Evolutionary conservation across 2,888 invertebrate genomes (phyloP).

Genomic region (Sarcophaga carnaria): DNA sequence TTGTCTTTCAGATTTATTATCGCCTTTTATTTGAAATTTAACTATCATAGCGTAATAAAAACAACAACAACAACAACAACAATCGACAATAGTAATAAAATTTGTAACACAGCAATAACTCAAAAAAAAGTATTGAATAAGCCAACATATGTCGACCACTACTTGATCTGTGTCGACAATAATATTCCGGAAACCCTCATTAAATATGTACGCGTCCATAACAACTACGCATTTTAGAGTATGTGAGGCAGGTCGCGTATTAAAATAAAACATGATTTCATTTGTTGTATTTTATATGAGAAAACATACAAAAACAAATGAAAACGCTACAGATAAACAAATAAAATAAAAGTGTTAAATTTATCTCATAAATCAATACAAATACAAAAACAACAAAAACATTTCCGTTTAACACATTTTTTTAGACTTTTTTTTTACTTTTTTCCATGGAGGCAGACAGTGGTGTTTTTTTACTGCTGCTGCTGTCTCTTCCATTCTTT

Average conservation of each 20-base stretch:
- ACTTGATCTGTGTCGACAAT: conserved; percentile 55
- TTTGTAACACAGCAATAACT: conserved; percentile 22
- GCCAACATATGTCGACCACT: conserved; percentile 12
- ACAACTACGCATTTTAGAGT: conserved; percentile 25
- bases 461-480: neutral
- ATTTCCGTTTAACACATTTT: conserved; percentile 56
- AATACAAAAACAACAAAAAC: conserved; percentile 41
- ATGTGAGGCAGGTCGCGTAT: conserved; percentile 54
- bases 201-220: conserved; percentile 30
- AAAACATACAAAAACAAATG: neutral
- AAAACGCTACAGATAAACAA: conserved; percentile 14
- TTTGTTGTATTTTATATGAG: neutral
- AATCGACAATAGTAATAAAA: conserved; percentile 1
- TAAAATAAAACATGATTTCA: conserved; percentile 8
- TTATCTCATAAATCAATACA: conserved; percentile 60
- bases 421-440: too few relatives aligned
- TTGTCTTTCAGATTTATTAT: conserved; percentile 22
- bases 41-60: conserved; percentile 19
- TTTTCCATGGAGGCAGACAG: conserved; percentile 31
- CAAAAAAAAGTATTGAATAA: neutral
- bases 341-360: conserved; percentile 61
- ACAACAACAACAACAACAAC: conserved; percentile 33
- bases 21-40: conserved; percentile 20
- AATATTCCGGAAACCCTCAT: conserved; percentile 62
- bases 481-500: conserved; percentile 2